Conservation (phyloP, 2,888 invertebrate genomes). For the Stomorhina lunata region DNA sequence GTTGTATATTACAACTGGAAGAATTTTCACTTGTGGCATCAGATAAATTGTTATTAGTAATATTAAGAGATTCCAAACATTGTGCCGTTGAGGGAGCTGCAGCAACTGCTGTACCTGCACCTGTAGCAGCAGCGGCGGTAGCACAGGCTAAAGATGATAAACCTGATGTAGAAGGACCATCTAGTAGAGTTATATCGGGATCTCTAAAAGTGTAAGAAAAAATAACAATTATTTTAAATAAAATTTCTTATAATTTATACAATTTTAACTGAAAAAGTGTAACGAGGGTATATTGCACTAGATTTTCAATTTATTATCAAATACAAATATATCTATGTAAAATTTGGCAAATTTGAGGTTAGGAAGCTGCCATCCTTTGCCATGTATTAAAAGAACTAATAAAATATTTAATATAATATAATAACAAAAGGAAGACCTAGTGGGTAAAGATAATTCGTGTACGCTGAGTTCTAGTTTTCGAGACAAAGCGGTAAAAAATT, state of each 20-base stretch:
- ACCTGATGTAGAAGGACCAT: conserved; percentile 68
- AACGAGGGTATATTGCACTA: too few species aligned
- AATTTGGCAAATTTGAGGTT: too few species aligned
- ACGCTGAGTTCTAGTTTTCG: too few species aligned
- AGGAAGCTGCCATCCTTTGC: too few species aligned
- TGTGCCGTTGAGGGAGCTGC: conserved; percentile 31
- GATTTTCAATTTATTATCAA: too few species aligned
- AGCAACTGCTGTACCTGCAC: conserved; percentile 19
- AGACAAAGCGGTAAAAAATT: too few species aligned
- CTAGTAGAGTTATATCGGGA: conserved; percentile 64
- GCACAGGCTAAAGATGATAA: conserved; percentile 55
- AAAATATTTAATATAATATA: too few species aligned
- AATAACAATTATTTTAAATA: neutral
- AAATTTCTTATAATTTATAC: neutral
- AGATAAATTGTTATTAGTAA: too few species aligned
- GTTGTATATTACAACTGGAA: neutral
- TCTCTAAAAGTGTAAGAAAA: conserved; percentile 49
- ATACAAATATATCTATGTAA: too few species aligned
- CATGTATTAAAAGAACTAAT: too few species aligned
- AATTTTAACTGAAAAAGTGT: neutral
- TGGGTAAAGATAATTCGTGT: too few species aligned
- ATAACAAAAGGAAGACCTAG: too few species aligned
- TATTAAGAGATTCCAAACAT: conserved; percentile 48
- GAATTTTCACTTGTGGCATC: conserved; percentile 35
- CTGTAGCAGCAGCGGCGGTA: conserved; percentile 50